phyloP scores from a whole-genome alignment of 2,113 vertebrate species.

The Malurus alboscapulatus region DNA sequence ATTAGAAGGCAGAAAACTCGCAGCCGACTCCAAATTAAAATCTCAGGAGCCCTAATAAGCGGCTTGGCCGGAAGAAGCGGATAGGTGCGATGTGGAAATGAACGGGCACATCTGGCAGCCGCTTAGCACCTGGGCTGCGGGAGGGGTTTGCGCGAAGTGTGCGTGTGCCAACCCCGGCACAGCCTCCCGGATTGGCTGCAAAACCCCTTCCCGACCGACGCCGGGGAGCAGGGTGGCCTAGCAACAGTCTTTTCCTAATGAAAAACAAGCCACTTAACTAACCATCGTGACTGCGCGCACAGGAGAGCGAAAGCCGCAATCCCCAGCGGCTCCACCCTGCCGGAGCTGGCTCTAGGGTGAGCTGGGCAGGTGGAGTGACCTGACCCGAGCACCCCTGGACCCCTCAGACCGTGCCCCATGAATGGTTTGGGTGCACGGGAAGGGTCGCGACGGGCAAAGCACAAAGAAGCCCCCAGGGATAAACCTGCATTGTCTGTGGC shows the following conservation, averaged over 20 bases:
- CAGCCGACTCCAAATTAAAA: conserved; percentile 11
- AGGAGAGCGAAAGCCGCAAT: not conserved
- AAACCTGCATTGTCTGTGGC: not conserved
- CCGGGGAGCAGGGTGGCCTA: conserved; percentile 51
- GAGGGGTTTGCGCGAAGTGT: not conserved
- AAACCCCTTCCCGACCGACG: conserved; percentile 20
- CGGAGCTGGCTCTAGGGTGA: not conserved
- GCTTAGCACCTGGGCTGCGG: conserved; percentile 15
- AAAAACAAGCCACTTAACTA: conserved; percentile 63
- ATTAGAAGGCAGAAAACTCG: not conserved
- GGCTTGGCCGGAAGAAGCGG: not conserved
- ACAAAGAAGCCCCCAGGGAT: not conserved
- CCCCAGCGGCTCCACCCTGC: not conserved
- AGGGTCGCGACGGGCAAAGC: not conserved
- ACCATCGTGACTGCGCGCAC: conserved; percentile 19
- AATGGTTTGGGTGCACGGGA: rapidly evolving
- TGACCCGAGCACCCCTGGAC: rapidly evolving
- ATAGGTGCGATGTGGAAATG: conserved; percentile 45
- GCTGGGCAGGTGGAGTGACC: not conserved
- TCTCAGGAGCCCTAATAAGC: conserved; percentile 14
- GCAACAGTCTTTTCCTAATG: conserved; percentile 67
- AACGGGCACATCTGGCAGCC: conserved; percentile 31
- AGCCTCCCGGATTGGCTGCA: conserved; percentile 48
- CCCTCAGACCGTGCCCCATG: rapidly evolving
- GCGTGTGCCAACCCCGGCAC: not conserved